Percentiles rank a stretch among this genome's conserved stretches.
Conservation (phyloP, 2,797 vertebrate species). For the Chelon labrosus region DNA sequence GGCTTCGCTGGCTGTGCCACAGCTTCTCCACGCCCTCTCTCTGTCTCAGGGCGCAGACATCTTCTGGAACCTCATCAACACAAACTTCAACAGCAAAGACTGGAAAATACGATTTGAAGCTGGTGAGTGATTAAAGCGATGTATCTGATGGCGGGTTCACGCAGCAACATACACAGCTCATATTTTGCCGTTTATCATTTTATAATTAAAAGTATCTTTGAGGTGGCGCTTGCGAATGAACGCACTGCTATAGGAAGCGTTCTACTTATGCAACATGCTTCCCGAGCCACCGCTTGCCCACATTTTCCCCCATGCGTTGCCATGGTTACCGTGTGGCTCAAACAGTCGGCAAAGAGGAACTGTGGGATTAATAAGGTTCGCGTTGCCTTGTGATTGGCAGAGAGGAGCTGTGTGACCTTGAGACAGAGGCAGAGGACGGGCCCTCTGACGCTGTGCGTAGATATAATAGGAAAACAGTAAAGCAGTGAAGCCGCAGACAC, state of each 20-base stretch:
- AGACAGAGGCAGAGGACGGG: conserved; percentile 55
- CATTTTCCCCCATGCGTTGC: conserved; percentile 64
- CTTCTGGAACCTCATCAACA: conserved; percentile 98
- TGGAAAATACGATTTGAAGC: conserved; percentile 99
- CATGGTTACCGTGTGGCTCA: conserved; percentile 75
- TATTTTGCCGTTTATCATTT: not conserved
- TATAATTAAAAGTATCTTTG: conserved; percentile 7
- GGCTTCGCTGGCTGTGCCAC: conserved; percentile 95
- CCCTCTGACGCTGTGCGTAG: conserved; percentile 4
- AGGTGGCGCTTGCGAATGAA: conserved; percentile 14
- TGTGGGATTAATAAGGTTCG: conserved; percentile 69
- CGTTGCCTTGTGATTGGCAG: conserved; percentile 66
- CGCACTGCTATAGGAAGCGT: conserved; percentile 21
- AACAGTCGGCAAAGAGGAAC: conserved; percentile 62
- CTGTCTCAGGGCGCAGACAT: conserved; percentile 97
- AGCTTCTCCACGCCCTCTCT: conserved; percentile 95
- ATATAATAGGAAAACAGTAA: not conserved
- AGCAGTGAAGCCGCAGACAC: not conserved
- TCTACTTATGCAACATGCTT: conserved; percentile 50
- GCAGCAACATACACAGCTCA: not conserved
- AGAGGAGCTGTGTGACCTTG: conserved; percentile 73
- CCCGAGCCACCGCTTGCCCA: conserved; percentile 50
- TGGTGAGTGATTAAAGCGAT: conserved; percentile 81
- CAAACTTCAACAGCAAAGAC: conserved; percentile 97
- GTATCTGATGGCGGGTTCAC: not conserved